Evolutionary conservation across 2,797 vertebrate genomes (phyloP), one percentile per base, ranked within the genome.

Genomic region (Coluber constrictor): DNA sequence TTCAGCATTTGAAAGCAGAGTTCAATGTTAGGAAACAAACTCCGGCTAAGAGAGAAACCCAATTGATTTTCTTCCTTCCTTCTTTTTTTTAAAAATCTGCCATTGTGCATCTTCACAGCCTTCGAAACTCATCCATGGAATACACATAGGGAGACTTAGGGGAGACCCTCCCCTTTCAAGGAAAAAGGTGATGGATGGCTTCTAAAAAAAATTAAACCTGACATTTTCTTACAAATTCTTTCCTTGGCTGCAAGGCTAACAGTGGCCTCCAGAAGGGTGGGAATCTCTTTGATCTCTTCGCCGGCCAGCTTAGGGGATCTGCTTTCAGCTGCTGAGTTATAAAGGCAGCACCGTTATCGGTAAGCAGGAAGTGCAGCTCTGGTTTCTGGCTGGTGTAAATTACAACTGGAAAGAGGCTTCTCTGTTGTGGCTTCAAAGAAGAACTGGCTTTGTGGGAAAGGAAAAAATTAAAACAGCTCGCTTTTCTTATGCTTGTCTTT

Each of bases 301-400:
- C 57, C 16, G 51, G 47, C 59, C 63, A 15, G 59, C 10, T 90
- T 90, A 93, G 74, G 29, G 43, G 90, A 90, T 93, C 55, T 54
- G 86, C 63, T 93, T 47, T 93, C 90, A 90, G 87, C 92, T 88
- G 90, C 86, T 74, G 57, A 56, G 86, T 74, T 90, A 86, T 93
- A 90, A 93, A 90, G 37, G 57, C n/a, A 32, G 86, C 86, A 79
- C 54, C 55, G 27, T 60, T 93, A 93, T 93, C 55, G 5, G 86
- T 79, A 86, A 74, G 92, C 61, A 87, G 92, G 89, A 90, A 93
- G 89, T 74, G 51, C 92, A 79, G 92, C 74, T 93, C 92, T 74
- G 74, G 83, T 88, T 93, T 88, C 92, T 90, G 54, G 11, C 18
- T 43, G 51, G 92, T 87, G 55, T 90, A 90, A 93, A 87, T 90